Base-by-base conservation (phyloP, 2,888 invertebrate genomes). In the Drosophila pegasa region DNA sequence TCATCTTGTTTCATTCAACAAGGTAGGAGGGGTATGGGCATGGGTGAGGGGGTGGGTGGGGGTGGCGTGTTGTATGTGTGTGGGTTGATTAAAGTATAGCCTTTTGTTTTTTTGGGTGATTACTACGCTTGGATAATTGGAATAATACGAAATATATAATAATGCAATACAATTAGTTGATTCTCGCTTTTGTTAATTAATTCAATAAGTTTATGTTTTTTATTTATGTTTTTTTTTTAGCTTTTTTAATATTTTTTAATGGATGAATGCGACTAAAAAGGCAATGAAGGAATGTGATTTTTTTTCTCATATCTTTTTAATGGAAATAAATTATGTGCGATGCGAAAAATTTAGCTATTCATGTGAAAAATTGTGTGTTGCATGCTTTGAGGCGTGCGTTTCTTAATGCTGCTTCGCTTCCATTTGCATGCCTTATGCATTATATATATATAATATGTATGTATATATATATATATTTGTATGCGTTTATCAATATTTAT, bases 91-190 rank as follows among this genome's bases (percentile, higher is more conserved):
- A 83, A 83, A 88, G 77, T 88, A 88, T 87, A 83, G 75, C 57
- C 52, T 70, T 64, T 43, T 2, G 43, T n/a, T 38, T 20, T 41
- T 8, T 48, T 45, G 16, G 73, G 76, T 85, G 82, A 87, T 85
- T 87, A 83, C 48, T 83, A 83, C 88, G 88, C 82, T 87, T 68
- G 82, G 82, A 79, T 87, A 83, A 85, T 86, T 83, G 86, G 86
- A 87, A 82, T 87, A 85, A 87, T 82, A 81, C 78, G 82, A 87
- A 87, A 87, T 87, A 76, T 45, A 84, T 77, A 85, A 87, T 80
- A 82, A 82, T 82, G 85, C 75, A 82, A 82, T 87, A 87, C 63
- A 81, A 85, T 85, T 67, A 84, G 85, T 73, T 66, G 60, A 20
- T 38, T 60, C 64, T 57, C 52, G 54, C 25, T 37, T 63, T 54